phyloP scores from a whole-genome alignment of 2,888 invertebrate genomes.

The Macrosoma leucophasiata region DNA sequence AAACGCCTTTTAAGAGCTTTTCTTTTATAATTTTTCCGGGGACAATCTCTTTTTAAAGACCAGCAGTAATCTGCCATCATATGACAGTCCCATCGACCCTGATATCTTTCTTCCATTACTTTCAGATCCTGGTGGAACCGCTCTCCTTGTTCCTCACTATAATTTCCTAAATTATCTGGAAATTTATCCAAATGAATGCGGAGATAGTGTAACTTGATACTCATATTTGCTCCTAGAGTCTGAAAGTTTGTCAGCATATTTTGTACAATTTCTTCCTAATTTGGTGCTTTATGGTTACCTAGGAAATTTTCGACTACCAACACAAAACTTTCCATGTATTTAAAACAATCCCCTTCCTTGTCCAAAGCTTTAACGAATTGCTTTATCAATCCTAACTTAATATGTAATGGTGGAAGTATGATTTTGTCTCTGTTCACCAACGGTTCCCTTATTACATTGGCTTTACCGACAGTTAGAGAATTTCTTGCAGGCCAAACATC shows the following conservation, averaged over 20 bases:
- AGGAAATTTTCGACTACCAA: slow-evolving; percentile 6
- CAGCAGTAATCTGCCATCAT: slow-evolving; percentile 14
- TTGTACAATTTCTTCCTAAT: slow-evolving; percentile 3
- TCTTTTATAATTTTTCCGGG: slow-evolving; percentile 8
- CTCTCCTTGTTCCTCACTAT: too few species aligned
- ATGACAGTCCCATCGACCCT: slow-evolving; percentile 8
- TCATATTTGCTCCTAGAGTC: slow-evolving; percentile 6
- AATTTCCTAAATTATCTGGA: slow-evolving; percentile 12
- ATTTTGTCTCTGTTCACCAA: too few species aligned
- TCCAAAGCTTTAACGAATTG: too few species aligned
- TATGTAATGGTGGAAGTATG: too few species aligned
- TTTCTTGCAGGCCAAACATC: too few species aligned
- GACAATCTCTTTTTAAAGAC: slow-evolving; percentile 10
- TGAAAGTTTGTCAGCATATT: slow-evolving; percentile 2
- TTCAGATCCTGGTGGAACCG: slow-evolving; percentile 5
- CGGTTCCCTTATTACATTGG: too few species aligned
- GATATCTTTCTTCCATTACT: slow-evolving; percentile 9
- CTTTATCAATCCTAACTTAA: too few species aligned
- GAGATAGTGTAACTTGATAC: slow-evolving; percentile 7
- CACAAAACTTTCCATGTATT: too few species aligned
- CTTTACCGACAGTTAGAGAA: too few species aligned
- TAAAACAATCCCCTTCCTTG: too few species aligned
- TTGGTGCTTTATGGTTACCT: slow-evolving; percentile 1
- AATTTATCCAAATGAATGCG: slow-evolving; percentile 3
- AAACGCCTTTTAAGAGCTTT: slow-evolving; percentile 10